Evolutionary conservation across 2,888 invertebrate species (phyloP).

Genomic region (Ophonus ardosiacus): DNA sequence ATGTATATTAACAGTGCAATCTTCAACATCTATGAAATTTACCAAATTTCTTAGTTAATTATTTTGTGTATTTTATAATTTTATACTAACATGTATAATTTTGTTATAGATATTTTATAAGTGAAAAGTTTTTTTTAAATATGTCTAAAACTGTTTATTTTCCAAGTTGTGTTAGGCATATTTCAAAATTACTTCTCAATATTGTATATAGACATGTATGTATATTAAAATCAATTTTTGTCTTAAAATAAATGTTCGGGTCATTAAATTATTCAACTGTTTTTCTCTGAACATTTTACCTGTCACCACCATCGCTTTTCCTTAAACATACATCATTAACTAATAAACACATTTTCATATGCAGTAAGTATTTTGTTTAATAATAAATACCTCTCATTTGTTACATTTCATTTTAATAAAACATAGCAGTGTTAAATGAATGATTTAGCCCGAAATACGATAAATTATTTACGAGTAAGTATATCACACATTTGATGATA

Average conservation of each 20-base stretch:
- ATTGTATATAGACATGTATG: constrained; percentile 61
- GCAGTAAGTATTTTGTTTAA: constrained; percentile 14
- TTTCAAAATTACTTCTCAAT: constrained; percentile 52
- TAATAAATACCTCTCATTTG: background rate
- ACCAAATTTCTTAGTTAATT: constrained; percentile 35
- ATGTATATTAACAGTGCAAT: constrained; percentile 58
- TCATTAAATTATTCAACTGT: constrained; percentile 49
- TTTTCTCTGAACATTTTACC: constrained; percentile 35
- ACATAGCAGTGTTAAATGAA: background rate
- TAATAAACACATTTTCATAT: constrained; percentile 29
- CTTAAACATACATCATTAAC: constrained; percentile 18
- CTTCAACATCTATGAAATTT: constrained; percentile 54
- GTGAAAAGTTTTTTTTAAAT: constrained; percentile 41
- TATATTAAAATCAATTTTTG: constrained; percentile 61
- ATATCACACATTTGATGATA: background rate
- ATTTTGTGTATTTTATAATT: constrained; percentile 53
- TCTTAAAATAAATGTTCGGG: constrained; percentile 64
- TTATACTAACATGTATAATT: constrained; percentile 53
- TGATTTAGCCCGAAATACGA: background rate
- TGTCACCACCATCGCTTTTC: constrained; percentile 25
- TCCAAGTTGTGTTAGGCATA: background rate
- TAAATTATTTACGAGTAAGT: background rate
- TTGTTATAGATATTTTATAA: constrained; percentile 50
- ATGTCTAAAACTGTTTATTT: constrained; percentile 22
- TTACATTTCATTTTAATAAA: background rate